Base-by-base conservation (phyloP, 2,888 invertebrate species). In the Aquatica leii region DNA sequence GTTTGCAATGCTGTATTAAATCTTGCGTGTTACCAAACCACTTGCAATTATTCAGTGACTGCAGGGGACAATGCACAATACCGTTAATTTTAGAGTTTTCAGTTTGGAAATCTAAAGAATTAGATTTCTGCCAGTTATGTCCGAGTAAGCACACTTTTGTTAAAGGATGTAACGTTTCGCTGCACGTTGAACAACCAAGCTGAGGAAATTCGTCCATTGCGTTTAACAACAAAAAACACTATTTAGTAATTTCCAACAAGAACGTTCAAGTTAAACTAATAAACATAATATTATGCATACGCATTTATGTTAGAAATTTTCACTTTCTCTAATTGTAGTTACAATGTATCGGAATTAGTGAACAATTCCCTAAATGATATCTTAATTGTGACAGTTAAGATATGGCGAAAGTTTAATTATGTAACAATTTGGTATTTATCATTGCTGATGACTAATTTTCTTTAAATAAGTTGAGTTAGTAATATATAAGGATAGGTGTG, bases 401-500 rank as follows among this genome's bases (percentile, higher is more conserved):
- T 43, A 43, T 2, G 15, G 43, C n/a, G 43, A 43, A 43, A 43
- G 43, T 43, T 14, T 43, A 43, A 43, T 43, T 43, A 43, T 11
- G 24, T 6, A 24, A 24, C 24, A 24, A 24, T 24, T n/a, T n/a
- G n/a, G n/a, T n/a, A n/a, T n/a, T n/a, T n/a, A n/a, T n/a, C n/a
- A n/a, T n/a, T n/a, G n/a, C n/a, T n/a, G n/a, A n/a, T n/a, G n/a
- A n/a, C n/a, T n/a, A n/a, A n/a, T n/a, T n/a, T n/a, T n/a, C n/a
- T n/a, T n/a, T n/a, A n/a, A n/a, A n/a, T n/a, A n/a, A n/a, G n/a
- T n/a, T n/a, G n/a, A n/a, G n/a, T n/a, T n/a, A n/a, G n/a, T n/a
- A n/a, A n/a, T n/a, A n/a, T n/a, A n/a, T n/a, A n/a, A n/a, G n/a
- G n/a, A n/a, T n/a, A n/a, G n/a, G n/a, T n/a, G n/a, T n/a, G n/a